Percentiles rank a stretch among this genome's conserved stretches.
Evolutionary conservation across 2,113 vertebrate genomes (phyloP).

Genomic region (Corvus cornix): DNA sequence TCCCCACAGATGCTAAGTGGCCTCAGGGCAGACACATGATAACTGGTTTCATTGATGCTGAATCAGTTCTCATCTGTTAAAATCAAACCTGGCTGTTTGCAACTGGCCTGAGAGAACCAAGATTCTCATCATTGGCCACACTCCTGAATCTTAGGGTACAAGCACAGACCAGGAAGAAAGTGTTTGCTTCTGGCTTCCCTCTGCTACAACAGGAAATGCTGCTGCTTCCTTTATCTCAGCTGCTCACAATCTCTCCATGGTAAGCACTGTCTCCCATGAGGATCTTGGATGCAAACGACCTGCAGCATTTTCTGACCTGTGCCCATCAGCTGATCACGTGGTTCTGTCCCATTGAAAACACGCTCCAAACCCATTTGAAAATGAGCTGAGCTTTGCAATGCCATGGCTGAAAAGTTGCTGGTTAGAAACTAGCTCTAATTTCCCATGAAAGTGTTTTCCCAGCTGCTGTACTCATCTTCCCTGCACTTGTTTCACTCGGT

Average conservation of each 20-base stretch:
- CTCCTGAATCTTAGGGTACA: background rate
- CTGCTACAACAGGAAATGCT: background rate
- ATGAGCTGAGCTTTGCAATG: background rate
- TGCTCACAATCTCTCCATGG: background rate
- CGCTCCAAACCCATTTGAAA: background rate
- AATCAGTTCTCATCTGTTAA: background rate
- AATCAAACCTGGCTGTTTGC: background rate
- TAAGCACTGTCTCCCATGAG: background rate
- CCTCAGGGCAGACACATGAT: background rate
- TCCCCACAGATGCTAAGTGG: background rate
- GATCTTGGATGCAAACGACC: background rate
- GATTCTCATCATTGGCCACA: background rate
- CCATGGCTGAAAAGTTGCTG: background rate
- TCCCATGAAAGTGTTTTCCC: background rate
- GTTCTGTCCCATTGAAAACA: background rate
- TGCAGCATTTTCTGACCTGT: background rate
- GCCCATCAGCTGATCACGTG: background rate
- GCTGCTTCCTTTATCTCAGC: background rate
- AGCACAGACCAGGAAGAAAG: background rate
- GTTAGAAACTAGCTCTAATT: background rate
- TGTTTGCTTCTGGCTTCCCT: background rate
- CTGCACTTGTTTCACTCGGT: conserved; percentile 1
- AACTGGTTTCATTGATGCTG: background rate
- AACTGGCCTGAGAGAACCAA: background rate
- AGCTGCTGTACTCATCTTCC: background rate